Evolutionary conservation across 2,113 vertebrate species (phyloP).

Genomic region (Brienomyrus longianalis): DNA sequence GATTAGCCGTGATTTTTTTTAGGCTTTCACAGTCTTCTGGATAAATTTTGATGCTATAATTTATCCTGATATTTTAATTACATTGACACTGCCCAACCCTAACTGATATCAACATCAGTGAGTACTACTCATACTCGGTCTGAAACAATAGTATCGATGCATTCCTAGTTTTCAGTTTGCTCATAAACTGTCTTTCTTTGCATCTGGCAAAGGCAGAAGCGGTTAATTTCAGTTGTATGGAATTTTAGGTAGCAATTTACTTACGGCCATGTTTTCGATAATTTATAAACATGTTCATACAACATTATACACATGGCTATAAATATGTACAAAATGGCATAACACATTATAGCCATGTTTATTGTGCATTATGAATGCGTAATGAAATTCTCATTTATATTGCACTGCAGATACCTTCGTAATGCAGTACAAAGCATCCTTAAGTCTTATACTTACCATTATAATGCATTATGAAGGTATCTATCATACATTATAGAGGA

Average conservation of each 20-base stretch:
- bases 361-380: not conserved
- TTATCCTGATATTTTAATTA: not conserved
- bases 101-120: not conserved
- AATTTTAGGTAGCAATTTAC: not conserved
- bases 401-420: not conserved
- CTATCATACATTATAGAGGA: too few relatives aligned
- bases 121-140: not conserved
- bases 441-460: not conserved
- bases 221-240: not conserved
- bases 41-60: not conserved
- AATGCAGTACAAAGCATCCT: not conserved
- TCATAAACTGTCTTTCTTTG: not conserved
- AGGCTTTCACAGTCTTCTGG: not conserved
- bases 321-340: not conserved
- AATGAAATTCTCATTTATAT: not conserved
- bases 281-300: not conserved
- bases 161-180: not conserved
- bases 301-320: not conserved
- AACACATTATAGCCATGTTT: not conserved
- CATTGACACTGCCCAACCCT: not conserved
- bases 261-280: not conserved
- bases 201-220: not conserved
- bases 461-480: too few relatives aligned
- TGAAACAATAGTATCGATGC: not conserved
- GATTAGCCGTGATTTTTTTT: not conserved